Evolutionary conservation across 1,140 invertebrate genomes (phyloP), one percentile per base, ranked within the genome.

Genomic region (Sinonovacula constricta): DNA sequence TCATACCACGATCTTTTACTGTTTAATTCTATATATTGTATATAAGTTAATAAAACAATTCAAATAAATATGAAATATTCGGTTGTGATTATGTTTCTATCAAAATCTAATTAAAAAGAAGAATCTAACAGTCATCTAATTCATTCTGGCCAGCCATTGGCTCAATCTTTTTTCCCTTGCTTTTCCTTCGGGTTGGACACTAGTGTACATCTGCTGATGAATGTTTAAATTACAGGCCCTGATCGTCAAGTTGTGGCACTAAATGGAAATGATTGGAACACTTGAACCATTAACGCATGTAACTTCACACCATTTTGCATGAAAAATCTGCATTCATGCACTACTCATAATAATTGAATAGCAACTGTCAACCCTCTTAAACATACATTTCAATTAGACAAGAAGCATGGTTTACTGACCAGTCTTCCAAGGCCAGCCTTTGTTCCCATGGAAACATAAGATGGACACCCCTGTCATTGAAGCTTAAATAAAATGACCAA

Each of bases 401-500:
- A 49, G 49, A 54, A 63, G 67, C 45, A 57, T 65, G 53, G 45
- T 76, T 76, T 54, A 57, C 62, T 66, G 67, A 76, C 57, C 39
- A 45, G 39, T 45, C 39, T 10, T 10, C 7, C 7, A 45, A 45
- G 7, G 7, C 18, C 18, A 10, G 7, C 30, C 63, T 76, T 67
- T 76, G 53, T 66, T 22, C 18, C 49, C 33, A 30, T 36, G n/a
- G 72, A 57, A 76, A 67, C 39, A 45, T 18, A 45, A 67, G 24
- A 67, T 24, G 31, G 72, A 30, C 34, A 57, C 31, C 24, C n/a
- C 51, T 12, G 45, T 57, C 62, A 66, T 59, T 76, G 56, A 59
- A 59, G 53, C 72, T 76, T 76, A 54, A 76, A 76, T 57, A 30
- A 76, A 67, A 76, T 76, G 72, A 76, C 72, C 72, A 76, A 76